Evolutionary conservation across 2,797 vertebrate genomes (phyloP).

Genomic region (Streptopelia turtur): DNA sequence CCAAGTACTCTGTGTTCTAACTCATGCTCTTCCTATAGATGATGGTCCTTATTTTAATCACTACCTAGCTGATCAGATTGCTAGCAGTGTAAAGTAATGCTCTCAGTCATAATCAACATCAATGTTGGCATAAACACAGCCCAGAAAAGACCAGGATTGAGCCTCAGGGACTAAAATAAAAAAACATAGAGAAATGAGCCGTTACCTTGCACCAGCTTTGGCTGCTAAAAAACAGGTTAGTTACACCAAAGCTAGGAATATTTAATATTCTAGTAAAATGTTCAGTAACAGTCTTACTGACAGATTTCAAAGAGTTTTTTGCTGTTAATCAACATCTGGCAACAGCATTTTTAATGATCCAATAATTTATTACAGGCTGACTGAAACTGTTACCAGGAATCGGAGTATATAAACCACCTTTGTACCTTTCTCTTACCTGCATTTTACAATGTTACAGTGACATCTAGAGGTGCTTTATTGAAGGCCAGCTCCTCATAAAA

Average conservation of each 20-base stretch:
- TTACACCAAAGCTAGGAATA: neutral
- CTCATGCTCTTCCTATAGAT: neutral
- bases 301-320: neutral
- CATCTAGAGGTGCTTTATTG: constrained; percentile 75
- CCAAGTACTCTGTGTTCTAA: neutral
- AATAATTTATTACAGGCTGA: neutral
- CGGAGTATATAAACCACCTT: fast-evolving
- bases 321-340: neutral
- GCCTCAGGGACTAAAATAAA: neutral
- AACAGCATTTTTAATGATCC: neutral
- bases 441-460: constrained; percentile 71
- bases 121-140: neutral
- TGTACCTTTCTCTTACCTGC: neutral
- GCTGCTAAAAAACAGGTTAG: neutral
- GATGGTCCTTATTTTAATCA: neutral
- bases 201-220: neutral
- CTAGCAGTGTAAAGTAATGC: neutral
- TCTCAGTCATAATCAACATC: neutral
- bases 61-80: neutral
- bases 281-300: neutral
- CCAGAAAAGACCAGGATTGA: neutral
- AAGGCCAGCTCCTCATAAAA: neutral
- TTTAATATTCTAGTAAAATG: neutral
- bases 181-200: neutral
- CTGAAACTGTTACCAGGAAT: neutral